These are phyloP conservation scores for Himalopsyche tibetana DNA, from an alignment of 2,888 invertebrate genomes.

Conservation along the genomic window DNA sequence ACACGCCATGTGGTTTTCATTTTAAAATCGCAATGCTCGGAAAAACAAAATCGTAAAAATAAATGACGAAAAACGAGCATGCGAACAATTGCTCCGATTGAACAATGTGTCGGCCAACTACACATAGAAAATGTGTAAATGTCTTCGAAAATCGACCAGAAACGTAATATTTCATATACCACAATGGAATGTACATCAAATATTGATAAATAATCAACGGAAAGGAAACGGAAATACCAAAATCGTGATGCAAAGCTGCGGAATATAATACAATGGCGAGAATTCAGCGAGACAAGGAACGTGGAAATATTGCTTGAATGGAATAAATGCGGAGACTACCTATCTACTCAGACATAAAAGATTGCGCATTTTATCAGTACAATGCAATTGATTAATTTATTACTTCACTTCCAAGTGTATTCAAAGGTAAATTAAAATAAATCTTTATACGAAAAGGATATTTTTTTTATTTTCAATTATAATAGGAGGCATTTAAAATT, in stretches of 20 bases:
- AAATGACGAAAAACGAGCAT: background rate
- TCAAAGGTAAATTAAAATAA: background rate
- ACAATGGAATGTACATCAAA: slow-evolving; percentile 58
- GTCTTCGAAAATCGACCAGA: slow-evolving; percentile 7
- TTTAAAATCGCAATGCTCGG: background rate
- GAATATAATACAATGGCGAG: slow-evolving; percentile 37
- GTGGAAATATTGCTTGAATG: background rate
- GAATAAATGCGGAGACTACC: background rate
- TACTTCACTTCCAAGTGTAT: background rate
- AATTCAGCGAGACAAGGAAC: slow-evolving; percentile 14
- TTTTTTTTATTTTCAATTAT: no score
- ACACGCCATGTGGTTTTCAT: slow-evolving; percentile 6
- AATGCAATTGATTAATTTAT: slow-evolving; percentile 14
- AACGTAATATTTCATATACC: background rate
- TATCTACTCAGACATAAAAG: background rate
- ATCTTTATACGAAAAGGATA: background rate
- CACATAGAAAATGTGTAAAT: background rate
- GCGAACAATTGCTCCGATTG: background rate
- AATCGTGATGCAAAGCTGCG: slow-evolving; percentile 45
- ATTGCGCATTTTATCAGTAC: slow-evolving; percentile 2
- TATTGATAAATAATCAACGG: slow-evolving; percentile 60
- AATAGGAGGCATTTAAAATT: no score
- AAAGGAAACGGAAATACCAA: slow-evolving; percentile 51
- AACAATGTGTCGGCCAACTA: background rate
- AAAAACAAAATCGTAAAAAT: background rate